Percentiles rank a stretch among this genome's conserved stretches.
Evolutionary conservation across 2,113 vertebrate species (phyloP).

Genomic region (Pelvicachromis taeniatus): DNA sequence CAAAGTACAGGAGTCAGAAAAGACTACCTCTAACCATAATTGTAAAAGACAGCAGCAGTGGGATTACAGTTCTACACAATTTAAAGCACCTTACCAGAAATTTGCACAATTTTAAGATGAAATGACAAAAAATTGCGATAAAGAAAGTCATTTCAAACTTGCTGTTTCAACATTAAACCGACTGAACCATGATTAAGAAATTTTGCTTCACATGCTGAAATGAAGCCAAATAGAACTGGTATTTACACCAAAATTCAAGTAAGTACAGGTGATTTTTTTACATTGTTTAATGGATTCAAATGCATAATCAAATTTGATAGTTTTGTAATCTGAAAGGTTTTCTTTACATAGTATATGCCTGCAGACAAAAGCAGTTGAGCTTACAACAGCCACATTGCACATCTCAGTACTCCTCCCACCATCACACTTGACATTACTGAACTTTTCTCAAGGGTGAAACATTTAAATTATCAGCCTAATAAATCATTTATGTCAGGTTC

Average conservation of each 20-base stretch:
- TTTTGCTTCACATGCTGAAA: neutral
- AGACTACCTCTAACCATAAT: neutral
- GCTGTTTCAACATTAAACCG: neutral
- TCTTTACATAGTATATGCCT: constrained; percentile 5
- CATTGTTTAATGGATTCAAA: neutral
- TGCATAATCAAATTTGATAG: neutral
- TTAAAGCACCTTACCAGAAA: neutral
- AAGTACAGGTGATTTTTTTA: neutral
- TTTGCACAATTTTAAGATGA: neutral
- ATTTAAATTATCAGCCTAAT: neutral
- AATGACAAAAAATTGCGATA: neutral
- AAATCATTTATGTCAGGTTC: neutral
- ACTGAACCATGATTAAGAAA: neutral
- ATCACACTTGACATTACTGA: neutral
- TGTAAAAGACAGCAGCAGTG: neutral
- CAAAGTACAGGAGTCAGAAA: neutral
- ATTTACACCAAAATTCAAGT: neutral
- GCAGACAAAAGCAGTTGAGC: neutral
- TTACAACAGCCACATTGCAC: neutral
- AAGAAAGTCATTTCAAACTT: neutral
- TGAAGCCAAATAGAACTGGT: neutral
- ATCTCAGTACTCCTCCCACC: neutral
- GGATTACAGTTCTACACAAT: neutral
- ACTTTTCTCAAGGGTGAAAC: neutral
- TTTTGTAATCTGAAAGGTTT: neutral